A percentile compares a stretch with the other conserved stretches of the same genome.
These are phyloP conservation scores for Haliaeetus leucogaster DNA, from an alignment of 2,113 vertebrate species.

Conservation along the genomic window DNA sequence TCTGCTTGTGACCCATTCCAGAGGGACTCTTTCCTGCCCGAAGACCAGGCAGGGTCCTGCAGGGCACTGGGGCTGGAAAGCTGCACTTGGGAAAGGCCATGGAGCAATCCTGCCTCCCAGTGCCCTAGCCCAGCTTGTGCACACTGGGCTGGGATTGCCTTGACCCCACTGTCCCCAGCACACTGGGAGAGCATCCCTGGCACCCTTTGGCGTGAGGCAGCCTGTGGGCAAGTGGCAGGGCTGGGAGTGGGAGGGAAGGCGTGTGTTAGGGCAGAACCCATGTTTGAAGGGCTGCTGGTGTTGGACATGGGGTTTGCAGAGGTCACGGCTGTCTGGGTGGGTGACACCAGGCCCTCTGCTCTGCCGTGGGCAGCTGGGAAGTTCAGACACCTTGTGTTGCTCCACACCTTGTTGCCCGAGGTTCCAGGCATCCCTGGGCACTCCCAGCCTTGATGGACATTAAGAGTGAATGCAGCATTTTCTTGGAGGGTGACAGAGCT, in stretches of 20 bases:
- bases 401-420: background rate
- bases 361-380: background rate
- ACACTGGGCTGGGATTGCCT: background rate
- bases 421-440: background rate
- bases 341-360: background rate
- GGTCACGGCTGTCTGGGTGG: background rate
- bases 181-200: background rate
- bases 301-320: accelerated
- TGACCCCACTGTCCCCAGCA: background rate
- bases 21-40: background rate
- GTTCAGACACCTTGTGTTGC: background rate
- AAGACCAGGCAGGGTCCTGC: background rate
- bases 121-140: background rate
- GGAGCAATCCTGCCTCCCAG: constrained; percentile 30
- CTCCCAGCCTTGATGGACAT: background rate
- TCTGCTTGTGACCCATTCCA: background rate
- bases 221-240: background rate
- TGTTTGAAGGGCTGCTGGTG: background rate
- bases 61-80: background rate
- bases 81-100: background rate
- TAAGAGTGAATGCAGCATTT: background rate
- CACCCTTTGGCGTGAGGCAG: background rate
- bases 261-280: background rate
- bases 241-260: background rate
- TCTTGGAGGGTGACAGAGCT: background rate